A percentile compares a stretch with the other conserved stretches of the same genome.
phyloP scores from a whole-genome alignment of 1,140 invertebrate species.

The Drosophila biarmipes region DNA sequence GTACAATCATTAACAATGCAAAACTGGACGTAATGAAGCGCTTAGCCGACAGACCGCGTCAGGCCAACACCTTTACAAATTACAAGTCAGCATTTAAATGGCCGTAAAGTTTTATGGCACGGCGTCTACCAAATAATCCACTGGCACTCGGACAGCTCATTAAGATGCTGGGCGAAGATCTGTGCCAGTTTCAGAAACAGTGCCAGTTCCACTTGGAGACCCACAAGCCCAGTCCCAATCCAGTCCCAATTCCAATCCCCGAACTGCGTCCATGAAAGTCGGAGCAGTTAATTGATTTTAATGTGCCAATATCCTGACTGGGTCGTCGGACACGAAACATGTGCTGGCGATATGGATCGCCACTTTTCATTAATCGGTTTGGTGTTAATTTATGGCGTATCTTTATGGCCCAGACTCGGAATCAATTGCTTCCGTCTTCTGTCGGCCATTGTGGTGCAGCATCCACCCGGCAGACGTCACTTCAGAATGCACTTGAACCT shows the following conservation, averaged over 20 bases:
- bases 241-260: background rate
- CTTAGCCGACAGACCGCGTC: slow-evolving; percentile 19
- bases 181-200: slow-evolving; percentile 16
- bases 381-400: slow-evolving; percentile 78
- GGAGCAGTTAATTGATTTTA: slow-evolving; percentile 67
- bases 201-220: slow-evolving; percentile 7
- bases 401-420: slow-evolving; percentile 46
- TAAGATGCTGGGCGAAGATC: slow-evolving; percentile 37
- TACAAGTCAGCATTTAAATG: slow-evolving; percentile 54
- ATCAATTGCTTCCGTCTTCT: slow-evolving; percentile 64
- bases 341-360: slow-evolving; percentile 67
- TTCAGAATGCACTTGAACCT: slow-evolving; percentile 73
- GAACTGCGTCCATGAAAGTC: slow-evolving; percentile 39
- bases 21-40: slow-evolving; percentile 42
- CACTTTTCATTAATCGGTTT: slow-evolving; percentile 81
- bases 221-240: background rate
- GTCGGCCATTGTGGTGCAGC: slow-evolving; percentile 55
- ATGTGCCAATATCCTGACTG: slow-evolving; percentile 67
- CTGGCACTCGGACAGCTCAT: slow-evolving; percentile 48
- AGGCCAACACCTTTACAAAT: slow-evolving; percentile 42
- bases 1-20: slow-evolving; percentile 41
- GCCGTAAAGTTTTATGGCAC: slow-evolving; percentile 36
- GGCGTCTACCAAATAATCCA: slow-evolving; percentile 24
- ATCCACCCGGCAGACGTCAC: slow-evolving; percentile 35
- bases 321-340: slow-evolving; percentile 47